A percentile compares a stretch with the other conserved stretches of the same genome.
phyloP scores from a whole-genome alignment of 2,113 vertebrate species.

The Mobula birostris region DNA sequence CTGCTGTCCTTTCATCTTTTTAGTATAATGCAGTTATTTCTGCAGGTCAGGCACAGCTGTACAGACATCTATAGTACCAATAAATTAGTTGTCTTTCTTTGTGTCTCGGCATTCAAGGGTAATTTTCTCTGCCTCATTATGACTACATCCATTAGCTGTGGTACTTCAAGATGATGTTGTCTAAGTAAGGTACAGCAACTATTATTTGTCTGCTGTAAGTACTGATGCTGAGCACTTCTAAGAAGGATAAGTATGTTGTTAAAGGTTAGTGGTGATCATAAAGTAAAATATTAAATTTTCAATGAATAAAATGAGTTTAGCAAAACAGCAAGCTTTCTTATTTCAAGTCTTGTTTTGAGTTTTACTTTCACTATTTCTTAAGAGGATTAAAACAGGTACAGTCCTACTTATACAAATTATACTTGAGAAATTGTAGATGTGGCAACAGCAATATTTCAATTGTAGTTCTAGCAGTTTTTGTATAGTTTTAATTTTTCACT shows the following conservation, averaged over 20 bases:
- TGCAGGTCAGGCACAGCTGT: not conserved
- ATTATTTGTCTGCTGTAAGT: not conserved
- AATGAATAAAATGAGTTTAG: not conserved
- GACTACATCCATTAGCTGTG: not conserved
- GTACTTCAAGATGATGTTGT: not conserved
- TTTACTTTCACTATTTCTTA: not conserved
- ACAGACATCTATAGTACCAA: not conserved
- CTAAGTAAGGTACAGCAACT: not conserved
- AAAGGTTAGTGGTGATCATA: not conserved
- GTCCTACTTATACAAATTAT: not conserved
- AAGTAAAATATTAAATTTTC: not conserved
- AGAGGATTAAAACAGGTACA: not conserved
- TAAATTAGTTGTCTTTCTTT: constrained; percentile 2
- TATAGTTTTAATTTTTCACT: not conserved
- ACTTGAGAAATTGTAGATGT: not conserved
- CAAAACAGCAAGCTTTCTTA: not conserved
- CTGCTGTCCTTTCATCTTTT: not conserved
- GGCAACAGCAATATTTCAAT: not conserved
- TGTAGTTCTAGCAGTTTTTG: not conserved
- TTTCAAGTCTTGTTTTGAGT: not conserved
- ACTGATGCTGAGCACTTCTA: not conserved
- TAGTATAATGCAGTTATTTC: constrained; percentile 10
- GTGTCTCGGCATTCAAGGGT: constrained; percentile 12
- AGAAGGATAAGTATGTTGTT: not conserved
- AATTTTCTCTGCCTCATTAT: not conserved